These are phyloP conservation scores for Propithecus coquereli DNA, from an alignment of 2,113 vertebrate genomes.

Conservation along the genomic window DNA sequence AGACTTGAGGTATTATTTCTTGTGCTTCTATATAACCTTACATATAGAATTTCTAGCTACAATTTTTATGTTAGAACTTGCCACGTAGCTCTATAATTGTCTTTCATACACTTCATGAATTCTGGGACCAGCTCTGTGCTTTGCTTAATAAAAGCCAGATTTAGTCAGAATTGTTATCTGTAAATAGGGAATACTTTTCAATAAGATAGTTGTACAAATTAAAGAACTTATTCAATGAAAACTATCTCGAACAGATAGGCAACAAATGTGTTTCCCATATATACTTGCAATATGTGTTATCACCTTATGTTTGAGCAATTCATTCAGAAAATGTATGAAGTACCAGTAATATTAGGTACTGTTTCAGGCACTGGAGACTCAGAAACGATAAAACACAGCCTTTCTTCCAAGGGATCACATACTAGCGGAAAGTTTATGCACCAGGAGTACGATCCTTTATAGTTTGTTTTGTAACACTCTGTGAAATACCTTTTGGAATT, in stretches of 20 bases:
- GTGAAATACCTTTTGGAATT: neutral
- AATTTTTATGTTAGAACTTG: neutral
- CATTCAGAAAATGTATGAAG: neutral
- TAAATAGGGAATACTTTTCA: neutral
- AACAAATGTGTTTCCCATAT: neutral
- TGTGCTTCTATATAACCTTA: neutral
- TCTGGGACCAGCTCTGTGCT: neutral
- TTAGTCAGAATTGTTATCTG: neutral
- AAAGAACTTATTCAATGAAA: neutral
- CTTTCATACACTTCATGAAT: neutral
- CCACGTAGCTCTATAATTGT: neutral
- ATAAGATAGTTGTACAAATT: neutral
- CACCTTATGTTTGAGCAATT: neutral
- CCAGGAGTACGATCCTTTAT: fast-evolving
- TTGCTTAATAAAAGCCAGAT: neutral
- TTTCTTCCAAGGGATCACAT: neutral
- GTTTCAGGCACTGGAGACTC: neutral
- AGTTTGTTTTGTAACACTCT: neutral
- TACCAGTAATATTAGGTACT: neutral
- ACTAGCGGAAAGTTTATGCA: neutral
- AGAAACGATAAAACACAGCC: neutral
- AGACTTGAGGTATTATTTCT: neutral
- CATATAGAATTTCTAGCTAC: neutral
- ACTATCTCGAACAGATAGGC: neutral
- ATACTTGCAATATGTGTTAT: neutral